Percentiles rank a stretch among this genome's conserved stretches.
Evolutionary conservation across 2,888 invertebrate species (phyloP).

Genomic region (Athrips mouffetella): DNA sequence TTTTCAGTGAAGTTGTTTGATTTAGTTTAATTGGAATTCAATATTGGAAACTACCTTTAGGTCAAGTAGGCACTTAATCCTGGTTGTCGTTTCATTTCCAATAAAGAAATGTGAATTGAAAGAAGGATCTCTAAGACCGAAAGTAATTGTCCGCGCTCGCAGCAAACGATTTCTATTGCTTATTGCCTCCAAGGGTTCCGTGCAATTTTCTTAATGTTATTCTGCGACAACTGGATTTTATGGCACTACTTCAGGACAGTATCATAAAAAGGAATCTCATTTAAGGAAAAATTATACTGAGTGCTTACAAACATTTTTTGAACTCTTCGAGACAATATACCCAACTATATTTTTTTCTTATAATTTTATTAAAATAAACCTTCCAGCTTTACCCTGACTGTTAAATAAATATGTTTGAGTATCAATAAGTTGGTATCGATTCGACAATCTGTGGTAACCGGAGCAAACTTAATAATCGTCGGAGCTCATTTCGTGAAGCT

Average conservation of each 20-base stretch:
- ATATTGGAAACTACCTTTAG: too few relatives aligned
- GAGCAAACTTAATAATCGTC: constrained; percentile 40
- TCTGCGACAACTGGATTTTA: constrained; percentile 61
- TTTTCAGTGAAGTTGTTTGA: too few relatives aligned
- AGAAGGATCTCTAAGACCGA: constrained; percentile 53
- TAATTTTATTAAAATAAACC: too few relatives aligned
- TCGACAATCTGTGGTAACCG: constrained; percentile 30
- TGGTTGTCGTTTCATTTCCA: constrained; percentile 47
- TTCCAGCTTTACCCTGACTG: constrained; percentile 13
- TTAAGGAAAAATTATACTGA: constrained; percentile 10
- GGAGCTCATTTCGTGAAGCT: constrained; percentile 41
- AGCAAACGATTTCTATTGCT: constrained; percentile 66
- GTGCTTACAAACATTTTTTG: too few relatives aligned
- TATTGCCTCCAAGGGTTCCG: constrained; percentile 57
- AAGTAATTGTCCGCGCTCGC: constrained; percentile 61
- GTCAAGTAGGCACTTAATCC: background rate
- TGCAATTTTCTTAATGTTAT: constrained; percentile 63
- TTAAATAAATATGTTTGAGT: constrained; percentile 18
- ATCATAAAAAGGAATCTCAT: constrained; percentile 14
- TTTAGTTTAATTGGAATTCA: too few relatives aligned
- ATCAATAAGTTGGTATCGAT: constrained; percentile 26
- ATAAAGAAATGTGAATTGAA: constrained; percentile 62
- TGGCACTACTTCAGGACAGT: constrained; percentile 37
- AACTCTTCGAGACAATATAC: too few relatives aligned
- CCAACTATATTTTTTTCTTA: too few relatives aligned